Base-by-base conservation (phyloP, 2,888 invertebrate species). In the Andrena praecox region DNA sequence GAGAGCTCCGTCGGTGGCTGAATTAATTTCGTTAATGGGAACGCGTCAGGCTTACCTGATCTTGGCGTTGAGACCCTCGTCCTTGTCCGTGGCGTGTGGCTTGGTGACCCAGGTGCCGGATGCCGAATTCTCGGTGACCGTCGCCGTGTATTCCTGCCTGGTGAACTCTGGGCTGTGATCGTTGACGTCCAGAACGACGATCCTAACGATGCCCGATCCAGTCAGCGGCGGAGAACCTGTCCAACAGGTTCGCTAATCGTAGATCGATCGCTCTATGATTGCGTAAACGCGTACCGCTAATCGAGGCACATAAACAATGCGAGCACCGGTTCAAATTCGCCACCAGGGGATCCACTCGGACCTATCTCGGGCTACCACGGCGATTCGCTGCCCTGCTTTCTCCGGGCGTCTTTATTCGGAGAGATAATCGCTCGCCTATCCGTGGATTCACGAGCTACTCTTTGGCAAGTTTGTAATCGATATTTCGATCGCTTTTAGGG, bases 151-250 rank as follows among this genome's bases (percentile, higher is more conserved):
- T 74, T 96, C 96, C 91, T 97, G 97, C 72, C 97, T 95, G 89
- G 96, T 96, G 93, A 99, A 99, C 90, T 97, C 96, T 0, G 99
- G 99, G 87, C 96, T 96, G 93, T 99, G 98, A 93, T 99, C 99
- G 94, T 99, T 99, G 77, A 98, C 97, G 94, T 99, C 99, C 94
- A 98, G 97, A 10, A 99, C 98, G 72, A 97, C 95, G 78, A 99
- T 97, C 91, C 96, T 96, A 1, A 99, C 97, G 67, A 97, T 97
- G 54, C 99, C 99, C 4, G 98, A 97, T 67, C 99, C 99, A 2
- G 98, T 98, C 76, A 99, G 95, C 2, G 98, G 97, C 24, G 99
- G 98, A 27, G 97, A 97, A 76, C 98, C 99, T 98, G 95, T 60
- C 95, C 24, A 71, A 80, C 80, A 71, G 80, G 80, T 80, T 80